Percentiles rank a stretch among this genome's conserved stretches.
phyloP scores from a whole-genome alignment of 2,888 invertebrate genomes.

The Drosophila peninsularis region DNA sequence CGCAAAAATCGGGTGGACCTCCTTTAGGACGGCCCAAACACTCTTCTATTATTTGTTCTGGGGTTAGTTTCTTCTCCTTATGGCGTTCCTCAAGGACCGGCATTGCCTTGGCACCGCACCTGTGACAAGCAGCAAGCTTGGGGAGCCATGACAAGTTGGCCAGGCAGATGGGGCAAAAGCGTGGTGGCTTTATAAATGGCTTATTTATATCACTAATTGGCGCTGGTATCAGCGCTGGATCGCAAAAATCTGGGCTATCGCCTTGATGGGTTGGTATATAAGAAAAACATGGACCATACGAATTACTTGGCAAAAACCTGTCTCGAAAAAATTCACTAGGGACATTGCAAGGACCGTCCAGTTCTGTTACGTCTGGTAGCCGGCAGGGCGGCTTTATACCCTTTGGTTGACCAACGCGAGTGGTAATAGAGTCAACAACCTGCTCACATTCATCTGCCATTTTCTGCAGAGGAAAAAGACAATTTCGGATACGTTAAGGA shows the following conservation, averaged over 20 bases:
- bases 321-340: constrained; percentile 5
- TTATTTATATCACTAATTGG: constrained; percentile 39
- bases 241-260: constrained; percentile 36
- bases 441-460: constrained; percentile 58
- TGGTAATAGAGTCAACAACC: constrained; percentile 32
- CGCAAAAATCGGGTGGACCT: constrained; percentile 44
- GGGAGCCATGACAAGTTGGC: constrained; percentile 83
- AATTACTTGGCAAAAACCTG: neutral
- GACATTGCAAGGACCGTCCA: neutral
- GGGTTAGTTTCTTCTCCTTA: constrained; percentile 67
- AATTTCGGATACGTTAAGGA: neutral
- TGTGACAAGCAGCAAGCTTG: constrained; percentile 84
- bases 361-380: neutral
- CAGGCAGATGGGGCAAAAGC: constrained; percentile 82
- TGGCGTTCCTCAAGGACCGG: constrained; percentile 72
- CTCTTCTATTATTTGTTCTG: constrained; percentile 76
- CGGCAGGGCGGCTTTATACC: constrained; percentile 42
- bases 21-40: constrained; percentile 53
- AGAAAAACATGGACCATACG: constrained; percentile 31
- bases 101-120: constrained; percentile 80
- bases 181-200: constrained; percentile 48
- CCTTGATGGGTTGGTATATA: constrained; percentile 34
- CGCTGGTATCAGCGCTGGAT: constrained; percentile 33
- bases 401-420: constrained; percentile 21
- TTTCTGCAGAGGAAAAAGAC: constrained; percentile 32